Conservation (phyloP, 2,888 invertebrate species). For the Coenonympha glycerion region DNA sequence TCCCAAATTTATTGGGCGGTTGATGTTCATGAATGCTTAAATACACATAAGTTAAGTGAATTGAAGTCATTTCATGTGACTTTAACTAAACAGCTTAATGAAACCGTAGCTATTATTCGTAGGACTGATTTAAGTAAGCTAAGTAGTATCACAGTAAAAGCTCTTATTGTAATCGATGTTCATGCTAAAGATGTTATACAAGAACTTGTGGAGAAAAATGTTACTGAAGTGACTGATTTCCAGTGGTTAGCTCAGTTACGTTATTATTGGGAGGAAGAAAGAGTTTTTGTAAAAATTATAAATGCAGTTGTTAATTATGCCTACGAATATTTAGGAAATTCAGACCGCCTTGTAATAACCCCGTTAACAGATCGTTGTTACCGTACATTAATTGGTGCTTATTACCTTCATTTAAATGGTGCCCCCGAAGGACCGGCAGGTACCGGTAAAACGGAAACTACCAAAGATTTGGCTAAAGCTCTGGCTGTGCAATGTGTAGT, state of each 20-base stretch:
- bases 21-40: conserved; percentile 82
- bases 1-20: conserved; percentile 90
- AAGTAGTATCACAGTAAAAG: conserved; percentile 85
- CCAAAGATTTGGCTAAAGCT: conserved; percentile 94
- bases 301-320: conserved; percentile 87
- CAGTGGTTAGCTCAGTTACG: conserved; percentile 89
- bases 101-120: conserved; percentile 83
- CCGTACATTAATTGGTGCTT: conserved; percentile 88
- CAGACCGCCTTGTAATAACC: conserved; percentile 83
- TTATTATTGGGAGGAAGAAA: conserved; percentile 86
- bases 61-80: conserved; percentile 74
- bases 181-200: conserved; percentile 89
- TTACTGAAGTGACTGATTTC: conserved; percentile 84
- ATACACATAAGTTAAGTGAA: conserved; percentile 72
- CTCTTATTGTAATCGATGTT: conserved; percentile 89
- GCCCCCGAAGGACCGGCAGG: conserved; percentile 90
- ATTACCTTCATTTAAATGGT: conserved; percentile 88
- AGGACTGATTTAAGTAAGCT: conserved; percentile 82
- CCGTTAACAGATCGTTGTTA: conserved; percentile 87
- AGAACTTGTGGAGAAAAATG: conserved; percentile 78
- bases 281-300: conserved; percentile 82
- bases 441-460: conserved; percentile 93
- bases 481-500: conserved; percentile 93
- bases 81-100: conserved; percentile 79
- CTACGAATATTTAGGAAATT: conserved; percentile 90